Conservation (phyloP, 2,113 vertebrate species). For the Microcebus ravelobensis region DNA sequence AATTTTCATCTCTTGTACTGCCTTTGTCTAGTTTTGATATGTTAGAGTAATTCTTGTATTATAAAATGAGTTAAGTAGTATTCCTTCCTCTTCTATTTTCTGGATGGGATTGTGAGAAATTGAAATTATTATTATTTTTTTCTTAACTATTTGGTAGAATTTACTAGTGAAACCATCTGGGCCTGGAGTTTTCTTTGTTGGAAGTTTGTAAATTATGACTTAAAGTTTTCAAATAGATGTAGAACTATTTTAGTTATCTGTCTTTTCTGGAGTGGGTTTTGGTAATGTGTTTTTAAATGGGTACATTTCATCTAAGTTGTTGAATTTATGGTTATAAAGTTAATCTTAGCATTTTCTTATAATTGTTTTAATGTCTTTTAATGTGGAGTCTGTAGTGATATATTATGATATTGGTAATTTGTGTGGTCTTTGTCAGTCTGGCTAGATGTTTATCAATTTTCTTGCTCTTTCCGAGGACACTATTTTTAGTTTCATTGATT, state of each 20-base stretch:
- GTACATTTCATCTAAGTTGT: neutral
- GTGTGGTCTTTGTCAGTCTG: neutral
- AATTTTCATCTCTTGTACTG: slow-evolving; percentile 2
- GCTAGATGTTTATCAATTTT: neutral
- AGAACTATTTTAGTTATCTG: neutral
- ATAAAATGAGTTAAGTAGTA: neutral
- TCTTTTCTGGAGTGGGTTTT: neutral
- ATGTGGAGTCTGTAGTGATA: neutral
- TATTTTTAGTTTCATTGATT: neutral
- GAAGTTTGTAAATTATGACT: neutral
- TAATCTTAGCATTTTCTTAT: neutral
- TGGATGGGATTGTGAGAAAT: neutral
- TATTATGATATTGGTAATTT: neutral
- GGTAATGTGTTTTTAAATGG: neutral
- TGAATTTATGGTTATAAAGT: slow-evolving; percentile 4
- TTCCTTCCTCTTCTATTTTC: neutral
- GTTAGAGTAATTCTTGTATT: neutral
- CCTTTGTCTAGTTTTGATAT: neutral
- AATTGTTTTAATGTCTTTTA: neutral
- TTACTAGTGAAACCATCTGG: neutral
- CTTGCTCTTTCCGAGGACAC: neutral
- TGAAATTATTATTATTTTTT: neutral
- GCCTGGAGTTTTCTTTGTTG: neutral
- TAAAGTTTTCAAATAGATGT: neutral
- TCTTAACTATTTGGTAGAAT: neutral